phyloP scores from a whole-genome alignment of 1,140 invertebrate genomes.

The Ostrea edulis region DNA sequence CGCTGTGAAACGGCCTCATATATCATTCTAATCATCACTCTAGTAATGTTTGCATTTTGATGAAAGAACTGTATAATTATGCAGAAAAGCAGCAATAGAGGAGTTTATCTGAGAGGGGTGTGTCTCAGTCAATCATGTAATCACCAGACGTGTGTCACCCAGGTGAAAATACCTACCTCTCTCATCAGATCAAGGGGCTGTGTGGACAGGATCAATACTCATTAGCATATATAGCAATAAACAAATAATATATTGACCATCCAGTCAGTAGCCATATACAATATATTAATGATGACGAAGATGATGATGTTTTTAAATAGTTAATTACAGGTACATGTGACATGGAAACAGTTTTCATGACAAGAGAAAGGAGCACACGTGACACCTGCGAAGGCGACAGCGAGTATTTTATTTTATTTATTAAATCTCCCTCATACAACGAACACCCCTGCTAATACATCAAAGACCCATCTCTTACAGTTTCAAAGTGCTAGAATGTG shows the following conservation, averaged over 20 bases:
- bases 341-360: not conserved
- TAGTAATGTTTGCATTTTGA: too few species aligned
- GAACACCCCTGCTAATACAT: too few species aligned
- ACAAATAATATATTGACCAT: not conserved
- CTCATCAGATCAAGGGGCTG: not conserved
- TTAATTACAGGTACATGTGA: not conserved
- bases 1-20: too few species aligned
- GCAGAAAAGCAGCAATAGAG: not conserved
- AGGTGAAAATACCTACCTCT: slow-evolving; percentile 12
- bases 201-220: not conserved
- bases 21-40: too few species aligned
- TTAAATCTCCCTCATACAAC: too few species aligned
- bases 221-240: not conserved
- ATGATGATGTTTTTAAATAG: not conserved
- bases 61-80: not conserved
- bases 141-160: slow-evolving; percentile 5
- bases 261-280: not conserved
- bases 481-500: too few species aligned
- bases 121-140: not conserved
- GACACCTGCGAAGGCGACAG: too few species aligned
- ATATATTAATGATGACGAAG: not conserved
- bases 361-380: too few species aligned
- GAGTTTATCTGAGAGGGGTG: not conserved
- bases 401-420: too few species aligned
- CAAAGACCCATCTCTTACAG: too few species aligned